These are phyloP conservation scores for Lophotis ruficrista DNA, from an alignment of 2,113 vertebrate species.

Conservation along the genomic window DNA sequence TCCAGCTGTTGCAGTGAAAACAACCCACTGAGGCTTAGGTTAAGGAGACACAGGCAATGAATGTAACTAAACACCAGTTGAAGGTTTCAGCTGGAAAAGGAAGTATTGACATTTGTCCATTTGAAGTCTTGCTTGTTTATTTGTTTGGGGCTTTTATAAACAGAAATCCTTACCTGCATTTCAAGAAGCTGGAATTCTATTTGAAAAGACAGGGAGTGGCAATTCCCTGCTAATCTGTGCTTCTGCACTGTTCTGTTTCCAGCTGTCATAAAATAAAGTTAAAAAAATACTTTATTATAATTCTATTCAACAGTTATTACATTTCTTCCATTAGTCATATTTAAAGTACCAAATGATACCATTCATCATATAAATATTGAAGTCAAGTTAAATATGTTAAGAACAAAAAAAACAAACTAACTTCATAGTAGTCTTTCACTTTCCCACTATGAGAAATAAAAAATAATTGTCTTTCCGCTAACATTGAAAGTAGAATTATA, in stretches of 20 bases:
- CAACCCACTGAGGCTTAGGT: not conserved
- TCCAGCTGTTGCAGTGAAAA: not conserved
- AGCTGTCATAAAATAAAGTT: constrained; percentile 64
- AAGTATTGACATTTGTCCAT: not conserved
- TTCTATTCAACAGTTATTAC: not conserved
- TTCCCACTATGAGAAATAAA: not conserved
- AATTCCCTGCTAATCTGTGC: constrained; percentile 79
- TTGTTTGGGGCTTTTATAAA: not conserved
- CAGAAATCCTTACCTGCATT: constrained; percentile 76
- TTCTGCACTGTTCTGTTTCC: constrained; percentile 62
- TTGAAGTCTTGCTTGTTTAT: not conserved
- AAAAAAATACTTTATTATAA: not conserved
- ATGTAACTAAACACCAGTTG: not conserved
- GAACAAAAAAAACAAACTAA: not conserved
- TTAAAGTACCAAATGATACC: not conserved
- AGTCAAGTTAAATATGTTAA: not conserved
- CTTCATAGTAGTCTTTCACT: not conserved
- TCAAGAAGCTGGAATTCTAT: constrained; percentile 87
- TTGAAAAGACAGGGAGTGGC: constrained; percentile 80
- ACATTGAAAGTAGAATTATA: not conserved
- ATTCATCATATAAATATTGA: not conserved
- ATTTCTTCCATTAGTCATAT: not conserved
- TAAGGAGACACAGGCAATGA: not conserved
- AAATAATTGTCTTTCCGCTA: not conserved
- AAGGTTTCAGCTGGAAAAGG: not conserved